Evolutionary conservation across 2,888 invertebrate species (phyloP).

Genomic region (Vannuccia rotundouncinata): DNA sequence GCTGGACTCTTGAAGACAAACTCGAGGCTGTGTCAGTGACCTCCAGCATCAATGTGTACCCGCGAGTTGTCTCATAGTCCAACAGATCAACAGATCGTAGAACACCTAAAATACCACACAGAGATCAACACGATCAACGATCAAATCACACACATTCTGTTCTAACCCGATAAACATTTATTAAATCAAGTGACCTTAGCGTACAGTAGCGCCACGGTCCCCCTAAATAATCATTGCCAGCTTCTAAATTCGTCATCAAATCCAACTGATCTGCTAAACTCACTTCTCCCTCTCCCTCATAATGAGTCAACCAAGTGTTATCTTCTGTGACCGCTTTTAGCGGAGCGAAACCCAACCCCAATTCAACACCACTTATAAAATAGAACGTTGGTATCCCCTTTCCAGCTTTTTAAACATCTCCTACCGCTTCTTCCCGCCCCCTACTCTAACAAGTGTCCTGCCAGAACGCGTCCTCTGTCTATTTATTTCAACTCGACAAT

Average conservation of each 20-base stretch:
- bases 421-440: neutral
- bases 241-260: no score
- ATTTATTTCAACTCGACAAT: no score
- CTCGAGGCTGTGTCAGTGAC: neutral
- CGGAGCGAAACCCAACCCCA: neutral
- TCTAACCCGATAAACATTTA: no score
- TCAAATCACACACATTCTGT: no score
- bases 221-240: no score
- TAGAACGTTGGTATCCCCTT: neutral
- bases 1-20: neutral
- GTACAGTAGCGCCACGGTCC: no score
- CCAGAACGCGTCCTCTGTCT: neutral
- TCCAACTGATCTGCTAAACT: no score
- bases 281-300: no score
- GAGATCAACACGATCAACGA: no score
- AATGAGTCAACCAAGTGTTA: neutral
- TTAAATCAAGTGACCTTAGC: no score
- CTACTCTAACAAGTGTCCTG: neutral
- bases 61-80: conserved; percentile 8
- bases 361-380: neutral
- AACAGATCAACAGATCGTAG: neutral
- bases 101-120: neutral
- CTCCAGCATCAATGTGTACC: neutral
- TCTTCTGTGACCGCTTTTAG: neutral
- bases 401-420: neutral